Conservation (phyloP, 2,888 invertebrate species). For the Helobdella robusta region DNA sequence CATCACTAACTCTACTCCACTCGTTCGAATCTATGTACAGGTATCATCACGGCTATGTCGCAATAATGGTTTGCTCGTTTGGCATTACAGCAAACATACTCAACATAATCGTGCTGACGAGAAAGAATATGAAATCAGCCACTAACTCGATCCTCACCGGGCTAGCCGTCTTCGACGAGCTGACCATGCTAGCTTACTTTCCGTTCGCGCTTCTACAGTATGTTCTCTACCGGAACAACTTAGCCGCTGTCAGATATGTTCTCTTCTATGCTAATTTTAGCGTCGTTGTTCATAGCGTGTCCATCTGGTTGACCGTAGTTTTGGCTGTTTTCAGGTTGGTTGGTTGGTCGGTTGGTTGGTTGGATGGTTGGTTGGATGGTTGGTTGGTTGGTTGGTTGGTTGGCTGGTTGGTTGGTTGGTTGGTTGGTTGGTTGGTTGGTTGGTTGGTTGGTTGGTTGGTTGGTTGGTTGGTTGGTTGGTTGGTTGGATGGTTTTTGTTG, state of each 20-base stretch:
- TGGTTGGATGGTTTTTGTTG: too few species aligned
- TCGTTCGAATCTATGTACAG: slow-evolving; percentile 31
- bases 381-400: too few species aligned
- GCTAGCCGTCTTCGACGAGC: slow-evolving; percentile 76
- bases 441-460: too few species aligned
- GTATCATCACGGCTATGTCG: slow-evolving; percentile 68
- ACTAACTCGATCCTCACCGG: slow-evolving; percentile 66
- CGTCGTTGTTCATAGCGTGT: slow-evolving; percentile 78
- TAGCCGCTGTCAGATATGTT: slow-evolving; percentile 39
- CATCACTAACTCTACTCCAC: not conserved
- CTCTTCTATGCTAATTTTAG: slow-evolving; percentile 77
- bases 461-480: too few species aligned
- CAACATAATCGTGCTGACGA: slow-evolving; percentile 71
- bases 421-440: too few species aligned
- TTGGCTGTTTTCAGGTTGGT: slow-evolving; percentile 72
- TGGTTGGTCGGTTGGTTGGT: too few species aligned
- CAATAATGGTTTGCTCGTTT: slow-evolving; percentile 72
- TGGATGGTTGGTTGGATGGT: too few species aligned
- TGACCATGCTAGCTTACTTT: slow-evolving; percentile 80
- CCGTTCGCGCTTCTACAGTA: slow-evolving; percentile 69
- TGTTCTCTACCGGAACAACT: slow-evolving; percentile 39
- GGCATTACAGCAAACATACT: slow-evolving; percentile 78
- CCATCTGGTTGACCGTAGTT: slow-evolving; percentile 84
- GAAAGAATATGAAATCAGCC: slow-evolving; percentile 80
- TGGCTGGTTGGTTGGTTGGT: too few species aligned